Evolutionary conservation across 2,113 vertebrate species (phyloP).

Genomic region (Phyllopteryx taeniolatus): DNA sequence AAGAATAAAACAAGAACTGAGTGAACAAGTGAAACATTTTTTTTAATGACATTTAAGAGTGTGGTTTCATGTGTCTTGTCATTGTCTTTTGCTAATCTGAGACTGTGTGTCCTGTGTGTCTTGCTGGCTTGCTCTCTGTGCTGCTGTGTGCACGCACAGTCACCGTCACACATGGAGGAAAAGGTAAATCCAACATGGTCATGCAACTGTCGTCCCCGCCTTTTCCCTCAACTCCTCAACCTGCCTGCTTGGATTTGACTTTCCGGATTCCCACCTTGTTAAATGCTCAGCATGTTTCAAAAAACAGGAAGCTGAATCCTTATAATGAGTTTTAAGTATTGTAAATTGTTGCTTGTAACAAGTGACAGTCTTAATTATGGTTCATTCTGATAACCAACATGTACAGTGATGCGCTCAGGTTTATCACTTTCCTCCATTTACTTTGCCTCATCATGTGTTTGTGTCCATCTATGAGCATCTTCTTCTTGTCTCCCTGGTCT

Average conservation of each 20-base stretch:
- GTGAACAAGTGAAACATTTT: background rate
- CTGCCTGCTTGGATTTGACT: constrained; percentile 25
- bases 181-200: constrained; percentile 83
- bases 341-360: constrained; percentile 8
- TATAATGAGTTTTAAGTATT: background rate
- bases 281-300: background rate
- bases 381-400: background rate
- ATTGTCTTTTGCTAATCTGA: constrained; percentile 66
- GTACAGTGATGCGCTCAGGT: background rate
- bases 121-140: constrained; percentile 80
- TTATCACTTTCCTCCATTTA: constrained; percentile 1
- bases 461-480: background rate
- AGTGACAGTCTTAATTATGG: background rate
- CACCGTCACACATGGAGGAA: constrained; percentile 95
- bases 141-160: constrained; percentile 80
- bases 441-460: background rate
- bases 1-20: background rate
- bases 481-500: background rate
- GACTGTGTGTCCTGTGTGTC: constrained; percentile 82
- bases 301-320: background rate
- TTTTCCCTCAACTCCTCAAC: constrained; percentile 10
- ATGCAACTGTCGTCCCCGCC: constrained; percentile 5
- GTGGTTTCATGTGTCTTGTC: constrained; percentile 32
- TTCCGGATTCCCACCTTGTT: constrained; percentile 6
- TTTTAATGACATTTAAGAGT: background rate